Percentiles rank a stretch among this genome's conserved stretches.
Conservation (phyloP, 2,888 invertebrate species). For the Metacarcinus magister region DNA sequence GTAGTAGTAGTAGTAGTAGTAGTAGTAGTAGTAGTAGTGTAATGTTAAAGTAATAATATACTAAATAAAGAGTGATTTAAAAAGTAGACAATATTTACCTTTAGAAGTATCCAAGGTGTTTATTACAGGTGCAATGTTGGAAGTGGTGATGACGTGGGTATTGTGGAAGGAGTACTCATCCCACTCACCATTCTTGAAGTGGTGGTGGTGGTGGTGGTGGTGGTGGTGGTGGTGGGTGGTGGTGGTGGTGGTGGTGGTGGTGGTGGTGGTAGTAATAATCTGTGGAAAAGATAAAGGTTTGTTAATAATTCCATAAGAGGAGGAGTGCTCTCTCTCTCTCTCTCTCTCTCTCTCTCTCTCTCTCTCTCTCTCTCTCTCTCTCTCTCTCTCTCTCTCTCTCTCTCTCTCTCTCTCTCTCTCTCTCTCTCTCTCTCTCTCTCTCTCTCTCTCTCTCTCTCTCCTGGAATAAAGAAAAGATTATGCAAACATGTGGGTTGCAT, state of each 20-base stretch:
- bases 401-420: conserved; percentile 53
- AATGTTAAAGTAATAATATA: neutral
- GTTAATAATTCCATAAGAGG: neutral
- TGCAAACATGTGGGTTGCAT: neutral
- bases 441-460: neutral
- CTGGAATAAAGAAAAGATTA: neutral
- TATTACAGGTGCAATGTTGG: neutral
- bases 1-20: conserved; percentile 31
- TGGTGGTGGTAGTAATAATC: neutral
- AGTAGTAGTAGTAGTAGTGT: neutral
- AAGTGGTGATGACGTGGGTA: neutral
- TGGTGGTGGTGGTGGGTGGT: conserved; percentile 39
- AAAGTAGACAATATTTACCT: neutral
- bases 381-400: conserved; percentile 48
- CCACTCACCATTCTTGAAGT: neutral
- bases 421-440: conserved; percentile 53
- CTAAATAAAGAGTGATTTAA: neutral
- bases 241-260: neutral
- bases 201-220: too few relatives aligned
- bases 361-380: neutral
- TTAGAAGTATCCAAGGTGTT: neutral
- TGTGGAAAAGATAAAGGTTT: neutral
- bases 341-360: neutral
- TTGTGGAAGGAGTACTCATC: neutral
- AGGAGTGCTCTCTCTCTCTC: neutral